Conservation (phyloP, 2,797 vertebrate genomes). For the Echiichthys vipera region DNA sequence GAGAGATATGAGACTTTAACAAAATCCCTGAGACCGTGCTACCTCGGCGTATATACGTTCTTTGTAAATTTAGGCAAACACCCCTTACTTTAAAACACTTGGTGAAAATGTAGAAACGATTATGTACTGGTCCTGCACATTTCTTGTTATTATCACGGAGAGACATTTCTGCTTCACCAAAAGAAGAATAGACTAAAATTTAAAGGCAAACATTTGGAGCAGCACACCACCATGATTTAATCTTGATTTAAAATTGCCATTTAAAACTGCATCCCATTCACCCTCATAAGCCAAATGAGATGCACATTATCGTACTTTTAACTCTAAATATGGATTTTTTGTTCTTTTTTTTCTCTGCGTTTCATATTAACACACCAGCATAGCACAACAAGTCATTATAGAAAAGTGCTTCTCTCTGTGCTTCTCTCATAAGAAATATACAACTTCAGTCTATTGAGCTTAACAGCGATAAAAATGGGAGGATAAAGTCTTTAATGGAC, state of each 20-base stretch:
- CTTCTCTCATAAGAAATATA: slow-evolving; percentile 14
- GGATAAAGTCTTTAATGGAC: slow-evolving; percentile 46
- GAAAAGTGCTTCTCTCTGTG: slow-evolving; percentile 13
- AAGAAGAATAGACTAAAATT: not conserved
- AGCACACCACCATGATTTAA: not conserved
- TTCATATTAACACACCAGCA: not conserved
- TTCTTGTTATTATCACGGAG: not conserved
- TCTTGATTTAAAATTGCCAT: not conserved
- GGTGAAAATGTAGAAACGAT: not conserved
- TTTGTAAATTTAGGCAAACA: not conserved
- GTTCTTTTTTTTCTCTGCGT: not conserved
- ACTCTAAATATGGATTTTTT: not conserved
- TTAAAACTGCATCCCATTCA: not conserved
- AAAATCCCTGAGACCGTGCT: not conserved
- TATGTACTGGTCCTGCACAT: not conserved
- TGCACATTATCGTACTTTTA: not conserved
- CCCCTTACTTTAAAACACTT: not conserved
- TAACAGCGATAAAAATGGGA: slow-evolving; percentile 47
- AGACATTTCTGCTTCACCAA: not conserved
- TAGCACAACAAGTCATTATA: not conserved
- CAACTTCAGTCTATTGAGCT: slow-evolving; percentile 27
- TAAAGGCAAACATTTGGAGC: not conserved
- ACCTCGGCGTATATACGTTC: not conserved
- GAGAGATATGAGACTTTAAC: not conserved
- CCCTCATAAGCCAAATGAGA: not conserved